phyloP scores from a whole-genome alignment of 2,113 vertebrate species.

The Pandion haliaetus region DNA sequence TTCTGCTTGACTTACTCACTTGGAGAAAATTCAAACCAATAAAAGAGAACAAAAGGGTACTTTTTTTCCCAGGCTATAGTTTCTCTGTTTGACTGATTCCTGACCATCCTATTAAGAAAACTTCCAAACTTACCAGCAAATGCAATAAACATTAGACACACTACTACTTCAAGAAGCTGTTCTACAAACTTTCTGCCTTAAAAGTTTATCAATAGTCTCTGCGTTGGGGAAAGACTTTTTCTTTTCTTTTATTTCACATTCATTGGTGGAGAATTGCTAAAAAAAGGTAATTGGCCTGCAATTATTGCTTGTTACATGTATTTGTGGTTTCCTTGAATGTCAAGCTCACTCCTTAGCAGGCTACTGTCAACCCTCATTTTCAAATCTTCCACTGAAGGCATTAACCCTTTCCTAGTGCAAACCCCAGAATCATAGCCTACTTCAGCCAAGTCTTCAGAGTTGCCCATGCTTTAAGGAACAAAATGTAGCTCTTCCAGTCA shows the following conservation, averaged over 20 bases:
- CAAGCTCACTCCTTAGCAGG: background rate
- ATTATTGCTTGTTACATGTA: background rate
- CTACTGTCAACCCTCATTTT: background rate
- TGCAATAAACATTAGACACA: background rate
- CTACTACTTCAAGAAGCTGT: background rate
- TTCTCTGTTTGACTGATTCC: constrained; percentile 24
- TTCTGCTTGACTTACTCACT: constrained; percentile 52
- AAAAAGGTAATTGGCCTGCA: background rate
- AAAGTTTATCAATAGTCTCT: background rate
- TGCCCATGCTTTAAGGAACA: background rate
- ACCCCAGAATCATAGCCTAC: background rate
- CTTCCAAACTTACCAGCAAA: background rate
- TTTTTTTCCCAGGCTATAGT: constrained; percentile 13
- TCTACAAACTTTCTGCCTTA: background rate
- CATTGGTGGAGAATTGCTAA: background rate
- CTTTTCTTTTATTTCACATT: background rate
- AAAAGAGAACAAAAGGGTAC: constrained; percentile 23
- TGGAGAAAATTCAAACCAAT: constrained; percentile 54
- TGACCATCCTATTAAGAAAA: constrained; percentile 10
- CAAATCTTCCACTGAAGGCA: background rate
- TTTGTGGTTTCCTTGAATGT: background rate
- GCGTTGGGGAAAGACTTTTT: background rate
- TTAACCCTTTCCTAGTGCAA: background rate
- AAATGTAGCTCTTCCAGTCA: background rate
- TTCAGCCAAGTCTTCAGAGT: background rate